Evolutionary conservation across 2,113 vertebrate species (phyloP).

Genomic region (Coreoperca whiteheadi): DNA sequence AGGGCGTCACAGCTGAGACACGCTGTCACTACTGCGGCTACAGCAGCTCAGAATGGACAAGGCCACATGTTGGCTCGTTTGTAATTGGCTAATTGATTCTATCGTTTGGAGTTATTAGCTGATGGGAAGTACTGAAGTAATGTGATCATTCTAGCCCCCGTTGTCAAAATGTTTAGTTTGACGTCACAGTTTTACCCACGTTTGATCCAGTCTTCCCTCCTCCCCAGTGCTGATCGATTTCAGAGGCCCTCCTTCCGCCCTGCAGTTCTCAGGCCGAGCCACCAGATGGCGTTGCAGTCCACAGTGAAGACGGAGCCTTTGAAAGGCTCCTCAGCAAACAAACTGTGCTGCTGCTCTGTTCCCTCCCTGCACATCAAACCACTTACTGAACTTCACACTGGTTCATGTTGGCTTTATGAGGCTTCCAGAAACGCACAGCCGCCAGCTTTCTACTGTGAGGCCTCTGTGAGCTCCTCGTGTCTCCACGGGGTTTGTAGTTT

Average conservation of each 20-base stretch:
- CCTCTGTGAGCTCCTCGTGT: background rate
- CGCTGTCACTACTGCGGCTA: too few species aligned
- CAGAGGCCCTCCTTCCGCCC: background rate
- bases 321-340: background rate
- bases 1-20: too few species aligned
- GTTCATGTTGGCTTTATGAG: background rate
- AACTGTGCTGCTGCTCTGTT: background rate
- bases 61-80: too few species aligned
- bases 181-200: too few species aligned
- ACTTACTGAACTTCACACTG: background rate
- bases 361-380: background rate
- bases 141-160: too few species aligned
- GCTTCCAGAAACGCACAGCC: background rate
- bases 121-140: too few species aligned
- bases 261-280: conserved; percentile 18
- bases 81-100: too few species aligned
- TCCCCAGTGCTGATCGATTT: too few species aligned
- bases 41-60: too few species aligned
- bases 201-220: background rate
- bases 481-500: background rate
- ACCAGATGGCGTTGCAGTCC: conserved; percentile 34
- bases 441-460: background rate
- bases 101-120: too few species aligned
- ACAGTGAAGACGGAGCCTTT: background rate
- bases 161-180: too few species aligned